Evolutionary conservation across 2,888 invertebrate genomes (phyloP), one percentile per base, ranked within the genome.

Genomic region (Magallana nippona): DNA sequence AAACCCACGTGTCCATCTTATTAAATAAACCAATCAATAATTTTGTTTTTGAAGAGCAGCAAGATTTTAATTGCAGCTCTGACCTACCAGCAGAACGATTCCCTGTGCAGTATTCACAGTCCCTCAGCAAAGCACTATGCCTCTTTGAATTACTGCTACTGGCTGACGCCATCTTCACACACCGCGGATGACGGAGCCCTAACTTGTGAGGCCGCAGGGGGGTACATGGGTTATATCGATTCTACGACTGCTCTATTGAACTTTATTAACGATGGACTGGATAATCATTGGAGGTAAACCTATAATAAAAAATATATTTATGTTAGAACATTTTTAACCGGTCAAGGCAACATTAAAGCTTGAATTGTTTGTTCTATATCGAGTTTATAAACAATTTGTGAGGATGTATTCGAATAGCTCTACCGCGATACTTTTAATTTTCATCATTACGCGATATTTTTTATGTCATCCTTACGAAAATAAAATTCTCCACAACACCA

Each of bases 211-310:
- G 71, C 32, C 2, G 22, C 71, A 15, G 71, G 71, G 15, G 71
- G 71, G 8, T 71, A 15, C 27, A 71, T 71, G 27, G 22, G 27
- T 5, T 71, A 32, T 27, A 71, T 71, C 3, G 27, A 22, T 22
- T 5, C 27, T 2, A 15, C 5, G 1, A 2, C 71, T 32, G 15
- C 1, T 22, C 32, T 71, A 3, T 13, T 71, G 15, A 71, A 15
- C 15, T 71, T 71, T 71, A 27, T 71, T 1, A 71, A 32, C 15
- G 71, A 71, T 15, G 32, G 27, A 27, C 13, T 71, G 32, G 71
- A 71, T 15, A 71, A 71, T 71, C 71, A 71, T 22, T 71, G 71
- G 71, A 27, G 71, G 71, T 71, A 71, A 71, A 15, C 13, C 19
- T n/a, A 60, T 17, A 15, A 17, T 60, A n/a, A n/a, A 60, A 27